Base-by-base conservation (phyloP, 2,113 vertebrate genomes). In the Steatornis caripensis region DNA sequence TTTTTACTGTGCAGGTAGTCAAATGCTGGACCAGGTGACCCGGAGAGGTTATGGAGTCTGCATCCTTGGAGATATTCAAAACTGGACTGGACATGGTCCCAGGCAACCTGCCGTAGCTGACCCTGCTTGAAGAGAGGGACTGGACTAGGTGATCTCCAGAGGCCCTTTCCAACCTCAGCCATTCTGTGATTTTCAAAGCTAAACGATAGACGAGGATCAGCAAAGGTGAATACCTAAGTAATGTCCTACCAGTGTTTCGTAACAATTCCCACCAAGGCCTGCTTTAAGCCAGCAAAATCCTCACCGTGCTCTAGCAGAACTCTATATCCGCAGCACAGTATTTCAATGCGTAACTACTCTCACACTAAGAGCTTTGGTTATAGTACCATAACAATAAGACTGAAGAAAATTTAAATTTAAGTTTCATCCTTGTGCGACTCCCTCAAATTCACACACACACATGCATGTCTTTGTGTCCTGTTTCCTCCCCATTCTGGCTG, bases 241-340 rank as follows among this genome's bases (percentile, higher is more conserved):
- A 39, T 23, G 34, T 55, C 32, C 34, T 45, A 45, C 5, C 16
- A n/a, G 20, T 2, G 6, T 43, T 57, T 53, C 45, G 22, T 41
- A 37, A 32, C 9, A 61, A 13, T 62, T 86, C 34, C 37, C 26
- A 57, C 5, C 53, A 69, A 10, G 20, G 12, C 16, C 43, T 64
- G 16, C 20, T 66, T 37, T 81, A 53, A 85, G 24, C 21, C 55
- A 55, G 9, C 12, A 9, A 36, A 57, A 19, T 61, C 12, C 34
- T 76, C 34, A 66, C 7, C 12, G 3, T 30, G 41, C 37, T 62
- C 16, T 61, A 60, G 12, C 11, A 70, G 36, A 37, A 45, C 22
- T 61, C 41, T 46, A 1, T 71, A 88, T 46, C 30, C 6, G 5
- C 16, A 20, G 26, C 12, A 36, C 0, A 0, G 26, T 48, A 20